Base-by-base conservation (phyloP, 2,797 vertebrate genomes). In the Liparis tanakae region DNA sequence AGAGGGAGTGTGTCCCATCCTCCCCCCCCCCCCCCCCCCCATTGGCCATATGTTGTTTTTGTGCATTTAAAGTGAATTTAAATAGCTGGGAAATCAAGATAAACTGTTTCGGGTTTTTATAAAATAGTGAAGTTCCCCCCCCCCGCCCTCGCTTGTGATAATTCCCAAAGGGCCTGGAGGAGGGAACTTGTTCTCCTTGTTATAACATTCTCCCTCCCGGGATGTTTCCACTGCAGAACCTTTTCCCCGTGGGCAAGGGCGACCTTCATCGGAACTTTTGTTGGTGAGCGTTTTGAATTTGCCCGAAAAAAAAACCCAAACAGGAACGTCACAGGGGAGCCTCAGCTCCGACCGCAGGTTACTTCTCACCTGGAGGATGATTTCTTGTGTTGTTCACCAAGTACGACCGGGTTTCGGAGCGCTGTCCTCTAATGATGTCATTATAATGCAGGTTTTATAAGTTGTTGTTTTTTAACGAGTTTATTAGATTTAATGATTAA, bases 401-500 rank as follows among this genome's bases (percentile, higher is more conserved):
- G 7, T 51, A 12, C 7, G 25, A 50, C 33, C 33, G 2, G 3
- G 7, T 25, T 55, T 22, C 34, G 8, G 22, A 39, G n/a, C 14
- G 44, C 36, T 41, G 17, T 13, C 3, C 39, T 14, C 12, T 41
- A 41, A 41, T 13, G 39, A 13, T 14, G 39, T 46, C 6, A 7
- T 18, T 46, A 9, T 22, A 33, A 33, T 18, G 61, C 25, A 44
- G 0, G 13, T 51, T 50, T 37, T 22, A 15, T 22, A 0, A 1
- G 10, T 1, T 8, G 34, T 17, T 55, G n/a, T 17, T 41, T 41
- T 41, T 41, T 30, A 30, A 41, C 1, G 39, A 41, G 36, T 60
- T 70, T 72, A 22, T 65, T 14, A 41, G 20, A 37, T 39, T 53
- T 14, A 65, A 54, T 62, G 20, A 72, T 72, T 67, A 65, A 70